phyloP scores from a whole-genome alignment of 2,113 vertebrate species.

The Rhabdornis inornatus region DNA sequence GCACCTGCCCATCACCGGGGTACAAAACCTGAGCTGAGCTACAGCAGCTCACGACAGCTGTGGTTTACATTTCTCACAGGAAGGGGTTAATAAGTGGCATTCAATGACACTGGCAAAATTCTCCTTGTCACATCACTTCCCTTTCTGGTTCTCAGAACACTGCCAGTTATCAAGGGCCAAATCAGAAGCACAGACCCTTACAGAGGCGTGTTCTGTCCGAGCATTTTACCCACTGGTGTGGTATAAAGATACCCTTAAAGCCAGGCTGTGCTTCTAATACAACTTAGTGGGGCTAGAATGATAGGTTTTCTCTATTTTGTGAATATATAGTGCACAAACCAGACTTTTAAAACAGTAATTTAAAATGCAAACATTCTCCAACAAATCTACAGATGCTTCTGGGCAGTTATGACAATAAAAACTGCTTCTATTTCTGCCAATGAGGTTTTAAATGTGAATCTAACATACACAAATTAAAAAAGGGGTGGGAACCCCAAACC shows the following conservation, averaged over 20 bases:
- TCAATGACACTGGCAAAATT: not conserved
- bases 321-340: not conserved
- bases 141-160: not conserved
- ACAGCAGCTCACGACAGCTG: not conserved
- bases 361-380: not conserved
- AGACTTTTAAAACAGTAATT: not conserved
- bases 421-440: not conserved
- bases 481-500: rapidly evolving
- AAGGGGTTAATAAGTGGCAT: not conserved
- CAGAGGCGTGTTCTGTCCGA: not conserved
- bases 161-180: not conserved
- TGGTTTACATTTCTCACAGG: rapidly evolving
- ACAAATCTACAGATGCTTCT: not conserved
- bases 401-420: not conserved
- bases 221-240: not conserved
- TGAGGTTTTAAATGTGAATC: not conserved
- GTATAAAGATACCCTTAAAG: rapidly evolving
- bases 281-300: not conserved
- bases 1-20: too few species aligned
- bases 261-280: not conserved
- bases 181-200: not conserved
- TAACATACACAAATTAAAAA: not conserved
- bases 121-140: not conserved
- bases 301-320: not conserved
- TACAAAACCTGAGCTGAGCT: not conserved